These are phyloP conservation scores for Desoria tigrina DNA, from an alignment of 2,888 invertebrate genomes.

Conservation along the genomic window DNA sequence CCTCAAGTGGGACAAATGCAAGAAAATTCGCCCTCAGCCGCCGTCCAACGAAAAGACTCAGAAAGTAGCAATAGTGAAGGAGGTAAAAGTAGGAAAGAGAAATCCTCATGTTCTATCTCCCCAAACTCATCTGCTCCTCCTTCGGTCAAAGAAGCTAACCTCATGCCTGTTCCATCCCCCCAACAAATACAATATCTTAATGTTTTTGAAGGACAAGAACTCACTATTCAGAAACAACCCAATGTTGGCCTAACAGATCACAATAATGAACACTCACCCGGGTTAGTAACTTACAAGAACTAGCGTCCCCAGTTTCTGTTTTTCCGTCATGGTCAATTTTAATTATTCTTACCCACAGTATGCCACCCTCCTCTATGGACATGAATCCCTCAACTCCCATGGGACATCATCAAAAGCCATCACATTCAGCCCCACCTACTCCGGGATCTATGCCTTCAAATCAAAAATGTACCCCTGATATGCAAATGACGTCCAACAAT, in stretches of 20 bases:
- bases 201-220: constrained; percentile 93
- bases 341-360: constrained; percentile 49
- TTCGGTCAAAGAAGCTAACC: constrained; percentile 76
- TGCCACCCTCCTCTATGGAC: constrained; percentile 57
- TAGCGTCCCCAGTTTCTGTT: neutral
- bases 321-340: neutral
- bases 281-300: constrained; percentile 35
- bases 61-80: constrained; percentile 55
- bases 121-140: constrained; percentile 55
- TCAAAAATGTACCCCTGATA: constrained; percentile 47
- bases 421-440: constrained; percentile 60
- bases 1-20: constrained; percentile 52
- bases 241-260: constrained; percentile 60
- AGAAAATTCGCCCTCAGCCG: constrained; percentile 48
- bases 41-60: constrained; percentile 57
- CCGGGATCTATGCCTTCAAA: constrained; percentile 60
- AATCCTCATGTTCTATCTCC: constrained; percentile 54
- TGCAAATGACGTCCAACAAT: constrained; percentile 41
- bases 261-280: constrained; percentile 52
- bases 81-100: constrained; percentile 53
- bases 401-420: constrained; percentile 47
- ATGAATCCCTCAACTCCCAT: constrained; percentile 55
- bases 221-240: constrained; percentile 93
- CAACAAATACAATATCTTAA: constrained; percentile 94
- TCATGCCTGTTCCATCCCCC: constrained; percentile 94